A percentile compares a stretch with the other conserved stretches of the same genome.
Conservation (phyloP, 2,888 invertebrate genomes). For the Lepeophtheirus nordmannii region DNA sequence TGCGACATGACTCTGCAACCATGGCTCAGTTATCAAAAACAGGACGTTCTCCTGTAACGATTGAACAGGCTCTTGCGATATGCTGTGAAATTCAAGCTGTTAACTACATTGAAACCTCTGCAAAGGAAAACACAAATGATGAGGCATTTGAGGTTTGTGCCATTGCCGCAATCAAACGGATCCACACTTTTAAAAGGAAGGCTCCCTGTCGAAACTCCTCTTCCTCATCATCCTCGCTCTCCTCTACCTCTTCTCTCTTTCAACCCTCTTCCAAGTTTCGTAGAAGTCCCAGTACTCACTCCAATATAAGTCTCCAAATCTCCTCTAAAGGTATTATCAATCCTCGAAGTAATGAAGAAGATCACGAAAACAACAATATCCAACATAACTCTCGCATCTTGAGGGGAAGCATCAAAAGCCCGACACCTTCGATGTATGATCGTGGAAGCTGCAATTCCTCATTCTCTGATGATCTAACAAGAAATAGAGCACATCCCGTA, state of each 20-base stretch:
- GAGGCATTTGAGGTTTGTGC: conserved; percentile 53
- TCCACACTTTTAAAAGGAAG: neutral
- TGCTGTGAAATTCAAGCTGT: conserved; percentile 48
- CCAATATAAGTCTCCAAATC: neutral
- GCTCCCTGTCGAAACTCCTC: neutral
- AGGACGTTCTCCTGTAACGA: conserved; percentile 43
- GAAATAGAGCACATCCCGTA: neutral
- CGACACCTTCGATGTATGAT: neutral
- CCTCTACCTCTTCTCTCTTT: neutral
- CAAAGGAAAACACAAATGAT: conserved; percentile 41
- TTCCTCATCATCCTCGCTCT: neutral
- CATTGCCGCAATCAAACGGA: conserved; percentile 39
- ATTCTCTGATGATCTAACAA: neutral
- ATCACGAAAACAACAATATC: neutral
- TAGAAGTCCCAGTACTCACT: conserved; percentile 18
- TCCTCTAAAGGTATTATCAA: neutral
- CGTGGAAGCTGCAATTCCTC: neutral
- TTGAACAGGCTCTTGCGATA: conserved; percentile 47
- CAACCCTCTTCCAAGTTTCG: conserved; percentile 3
- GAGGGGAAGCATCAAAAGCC: neutral
- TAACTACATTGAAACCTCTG: conserved; percentile 50
- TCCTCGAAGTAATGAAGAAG: neutral
- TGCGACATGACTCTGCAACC: conserved; percentile 45
- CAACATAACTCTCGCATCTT: neutral
- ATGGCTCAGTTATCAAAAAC: conserved; percentile 43